Conservation (phyloP, 64 coral and sea anemone genomes). For the Dendrophyllia cribrosa region DNA sequence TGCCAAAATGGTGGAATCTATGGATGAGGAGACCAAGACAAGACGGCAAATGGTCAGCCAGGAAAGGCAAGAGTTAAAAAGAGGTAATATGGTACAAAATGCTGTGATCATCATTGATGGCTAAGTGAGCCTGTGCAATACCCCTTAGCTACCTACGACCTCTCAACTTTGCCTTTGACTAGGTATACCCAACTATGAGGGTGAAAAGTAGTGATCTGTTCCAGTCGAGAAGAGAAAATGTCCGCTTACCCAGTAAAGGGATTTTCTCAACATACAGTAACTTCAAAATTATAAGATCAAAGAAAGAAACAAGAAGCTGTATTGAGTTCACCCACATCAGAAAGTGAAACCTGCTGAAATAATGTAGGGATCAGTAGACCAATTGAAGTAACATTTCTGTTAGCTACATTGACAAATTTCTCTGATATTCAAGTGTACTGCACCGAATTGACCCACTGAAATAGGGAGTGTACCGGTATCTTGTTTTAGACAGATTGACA, state of each 20-base stretch:
- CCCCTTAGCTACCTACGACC: background rate
- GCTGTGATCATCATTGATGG: slow-evolving; percentile 77
- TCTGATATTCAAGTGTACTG: background rate
- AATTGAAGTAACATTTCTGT: background rate
- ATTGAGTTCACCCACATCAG: background rate
- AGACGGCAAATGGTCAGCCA: slow-evolving; percentile 72
- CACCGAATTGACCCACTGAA: background rate
- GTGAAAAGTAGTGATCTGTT: background rate
- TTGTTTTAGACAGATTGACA: slow-evolving; percentile 2
- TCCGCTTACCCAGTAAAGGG: background rate
- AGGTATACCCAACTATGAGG: slow-evolving; percentile 22
- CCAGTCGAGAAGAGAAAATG: slow-evolving; percentile 12
- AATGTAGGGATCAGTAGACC: background rate
- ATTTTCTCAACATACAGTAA: background rate
- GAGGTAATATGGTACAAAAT: slow-evolving; percentile 91
- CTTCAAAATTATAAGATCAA: slow-evolving; percentile 32
- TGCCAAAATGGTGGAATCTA: slow-evolving; percentile 93
- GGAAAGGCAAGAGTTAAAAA: slow-evolving; percentile 94
- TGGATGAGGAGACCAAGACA: slow-evolving; percentile 87
- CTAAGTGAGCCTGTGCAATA: slow-evolving; percentile 61
- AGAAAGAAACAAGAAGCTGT: slow-evolving; percentile 4
- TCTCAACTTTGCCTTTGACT: slow-evolving; percentile 16
- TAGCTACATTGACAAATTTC: background rate
- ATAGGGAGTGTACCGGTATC: background rate
- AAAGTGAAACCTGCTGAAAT: background rate